Base-by-base conservation (phyloP, 2,888 invertebrate genomes). In the Drosophila sordidula region DNA sequence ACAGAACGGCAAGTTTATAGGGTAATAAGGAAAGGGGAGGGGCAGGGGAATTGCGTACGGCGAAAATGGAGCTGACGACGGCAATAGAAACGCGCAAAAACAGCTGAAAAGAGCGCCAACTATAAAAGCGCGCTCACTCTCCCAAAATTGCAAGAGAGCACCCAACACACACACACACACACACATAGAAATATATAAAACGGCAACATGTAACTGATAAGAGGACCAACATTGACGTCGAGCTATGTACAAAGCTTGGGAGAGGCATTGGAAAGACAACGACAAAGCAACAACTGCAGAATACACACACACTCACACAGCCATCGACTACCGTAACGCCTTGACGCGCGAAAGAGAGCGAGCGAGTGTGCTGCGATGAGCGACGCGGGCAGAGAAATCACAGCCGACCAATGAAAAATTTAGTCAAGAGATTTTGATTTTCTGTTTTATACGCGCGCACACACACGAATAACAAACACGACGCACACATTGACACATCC, bases 381-480 rank as follows among this genome's bases (percentile, higher is more conserved):
- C 25, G 36, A 70, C 59, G 65, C 74, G 69, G 70, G 59, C 77
- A 81, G 83, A 84, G 89, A 92, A 92, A 92, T 92, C 92, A 92
- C 92, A 90, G 91, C 88, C 91, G 89, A 92, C 92, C 92, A 92
- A 92, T 92, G 92, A 92, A 92, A 92, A 92, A 91, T 92, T 92
- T 91, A 91, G 92, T 92, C 90, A 91, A 90, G 89, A 89, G 90
- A 91, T 91, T 91, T 91, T 92, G 91, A 92, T 92, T 92, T 91
- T 89, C 88, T 90, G 89, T 90, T 90, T 90, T 89, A 89, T 87
- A 87, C 88, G 89, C 80, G 75, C 78, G 75, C 78, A 78, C 76
- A 78, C 80, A 87, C 75, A 86, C 79, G 77, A 65, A 85, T 85
- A 81, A 81, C 85, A 87, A 81, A 87, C 72, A 80, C 81, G 66